A percentile compares a stretch with the other conserved stretches of the same genome.
Conservation (phyloP, 2,113 vertebrate species). For the Cephalopterus ornatus region DNA sequence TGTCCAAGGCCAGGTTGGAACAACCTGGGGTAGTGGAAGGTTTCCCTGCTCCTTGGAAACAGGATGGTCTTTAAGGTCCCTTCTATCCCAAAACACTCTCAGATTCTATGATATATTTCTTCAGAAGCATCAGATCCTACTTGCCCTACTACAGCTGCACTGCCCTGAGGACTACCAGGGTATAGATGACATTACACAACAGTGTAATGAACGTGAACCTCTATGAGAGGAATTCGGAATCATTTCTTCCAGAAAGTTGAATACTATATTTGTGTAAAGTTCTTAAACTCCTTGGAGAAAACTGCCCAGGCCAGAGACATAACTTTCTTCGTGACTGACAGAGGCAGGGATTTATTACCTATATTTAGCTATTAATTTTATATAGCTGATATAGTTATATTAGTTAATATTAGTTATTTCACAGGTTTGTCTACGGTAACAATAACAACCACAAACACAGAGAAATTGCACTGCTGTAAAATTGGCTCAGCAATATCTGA, state of each 20-base stretch:
- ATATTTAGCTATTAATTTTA: not conserved
- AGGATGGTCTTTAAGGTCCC: not conserved
- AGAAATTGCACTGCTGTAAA: not conserved
- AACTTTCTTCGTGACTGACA: not conserved
- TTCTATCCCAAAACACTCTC: not conserved
- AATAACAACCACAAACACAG: not conserved
- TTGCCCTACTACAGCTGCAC: not conserved
- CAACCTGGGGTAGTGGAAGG: accelerated
- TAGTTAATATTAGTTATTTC: not conserved
- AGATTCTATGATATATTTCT: not conserved
- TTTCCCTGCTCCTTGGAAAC: not conserved
- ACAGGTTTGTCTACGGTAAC: not conserved
- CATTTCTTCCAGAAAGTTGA: not conserved
- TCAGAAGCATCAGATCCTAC: not conserved
- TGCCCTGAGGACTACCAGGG: not conserved
- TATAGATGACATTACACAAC: not conserved
- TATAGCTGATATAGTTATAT: not conserved
- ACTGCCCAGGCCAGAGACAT: not conserved
- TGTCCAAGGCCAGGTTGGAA: not conserved
- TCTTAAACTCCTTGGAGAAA: not conserved
- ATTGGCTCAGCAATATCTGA: not conserved
- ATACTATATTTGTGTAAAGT: not conserved
- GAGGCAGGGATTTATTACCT: not conserved
- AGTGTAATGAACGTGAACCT: not conserved
- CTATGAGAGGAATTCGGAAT: not conserved